Percentiles rank a stretch among this genome's conserved stretches.
phyloP scores from a whole-genome alignment of 2,888 invertebrate genomes.

The Camptogramma bilineatum region DNA sequence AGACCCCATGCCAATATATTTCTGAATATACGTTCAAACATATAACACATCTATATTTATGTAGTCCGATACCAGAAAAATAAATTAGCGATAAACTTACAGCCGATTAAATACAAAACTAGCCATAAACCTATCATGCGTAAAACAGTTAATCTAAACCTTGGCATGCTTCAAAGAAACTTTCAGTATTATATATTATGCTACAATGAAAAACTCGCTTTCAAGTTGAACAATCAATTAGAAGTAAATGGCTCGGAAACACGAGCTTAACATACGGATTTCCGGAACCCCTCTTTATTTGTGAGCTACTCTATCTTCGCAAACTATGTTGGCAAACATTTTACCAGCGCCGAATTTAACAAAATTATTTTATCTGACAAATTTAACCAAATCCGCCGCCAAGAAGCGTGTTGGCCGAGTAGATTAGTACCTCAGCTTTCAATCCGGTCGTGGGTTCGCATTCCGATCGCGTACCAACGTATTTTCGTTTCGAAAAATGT shows the following conservation, averaged over 20 bases:
- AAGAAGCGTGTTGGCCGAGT: too few relatives aligned
- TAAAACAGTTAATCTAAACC: background rate
- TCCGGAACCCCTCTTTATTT: conserved; percentile 7
- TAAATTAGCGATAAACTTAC: background rate
- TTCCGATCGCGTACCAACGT: too few relatives aligned
- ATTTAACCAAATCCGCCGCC: background rate
- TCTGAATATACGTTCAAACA: too few relatives aligned
- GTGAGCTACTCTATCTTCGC: background rate
- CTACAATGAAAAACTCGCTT: conserved; percentile 40
- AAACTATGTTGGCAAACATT: background rate
- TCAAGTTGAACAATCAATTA: conserved; percentile 46
- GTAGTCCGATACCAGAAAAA: background rate
- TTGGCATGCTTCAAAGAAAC: conserved; percentile 20
- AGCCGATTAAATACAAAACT: background rate
- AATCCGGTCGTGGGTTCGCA: too few relatives aligned
- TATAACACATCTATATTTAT: too few relatives aligned
- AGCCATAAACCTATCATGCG: background rate
- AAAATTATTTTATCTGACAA: background rate
- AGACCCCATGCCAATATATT: too few relatives aligned
- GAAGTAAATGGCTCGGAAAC: conserved; percentile 46
- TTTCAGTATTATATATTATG: background rate
- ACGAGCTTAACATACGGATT: conserved; percentile 40
- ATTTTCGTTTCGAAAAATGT: too few relatives aligned
- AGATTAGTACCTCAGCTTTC: too few relatives aligned
- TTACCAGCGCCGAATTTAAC: background rate